Conservation (phyloP, 2,113 vertebrate genomes). For the Tor tambroides region DNA sequence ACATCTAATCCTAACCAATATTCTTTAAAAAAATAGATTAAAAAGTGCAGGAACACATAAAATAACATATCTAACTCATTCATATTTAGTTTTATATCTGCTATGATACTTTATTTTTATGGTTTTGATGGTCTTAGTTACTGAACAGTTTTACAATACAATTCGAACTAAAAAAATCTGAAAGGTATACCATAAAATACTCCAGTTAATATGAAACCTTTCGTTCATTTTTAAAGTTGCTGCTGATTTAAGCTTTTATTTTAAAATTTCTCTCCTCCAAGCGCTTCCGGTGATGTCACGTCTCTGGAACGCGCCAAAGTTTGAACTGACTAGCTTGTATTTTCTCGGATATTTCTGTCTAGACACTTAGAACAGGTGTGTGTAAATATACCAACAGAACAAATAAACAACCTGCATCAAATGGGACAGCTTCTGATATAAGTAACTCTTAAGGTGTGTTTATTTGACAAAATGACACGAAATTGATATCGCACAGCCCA, state of each 20-base stretch:
- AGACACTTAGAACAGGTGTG: background rate
- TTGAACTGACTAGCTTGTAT: background rate
- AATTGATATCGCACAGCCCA: background rate
- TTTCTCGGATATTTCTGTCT: no score
- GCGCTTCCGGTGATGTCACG: background rate
- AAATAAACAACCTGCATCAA: background rate
- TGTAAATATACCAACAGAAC: background rate
- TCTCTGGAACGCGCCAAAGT: slow-evolving; percentile 52
- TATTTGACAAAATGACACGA: background rate
- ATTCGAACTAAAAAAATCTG: background rate
- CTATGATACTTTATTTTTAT: background rate
- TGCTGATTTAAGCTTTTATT: slow-evolving; percentile 23
- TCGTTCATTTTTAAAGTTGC: background rate
- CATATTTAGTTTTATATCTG: background rate
- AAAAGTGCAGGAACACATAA: no score
- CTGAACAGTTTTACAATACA: background rate
- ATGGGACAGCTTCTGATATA: background rate
- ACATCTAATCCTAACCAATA: background rate
- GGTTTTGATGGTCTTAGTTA: background rate
- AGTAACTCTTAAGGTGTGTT: background rate
- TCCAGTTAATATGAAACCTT: background rate
- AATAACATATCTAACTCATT: background rate
- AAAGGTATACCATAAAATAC: background rate
- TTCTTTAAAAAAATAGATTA: no score
- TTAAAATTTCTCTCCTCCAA: background rate